Evolutionary conservation across 2,888 invertebrate species (phyloP), one percentile per base, ranked within the genome.

Genomic region (Autographa gamma): DNA sequence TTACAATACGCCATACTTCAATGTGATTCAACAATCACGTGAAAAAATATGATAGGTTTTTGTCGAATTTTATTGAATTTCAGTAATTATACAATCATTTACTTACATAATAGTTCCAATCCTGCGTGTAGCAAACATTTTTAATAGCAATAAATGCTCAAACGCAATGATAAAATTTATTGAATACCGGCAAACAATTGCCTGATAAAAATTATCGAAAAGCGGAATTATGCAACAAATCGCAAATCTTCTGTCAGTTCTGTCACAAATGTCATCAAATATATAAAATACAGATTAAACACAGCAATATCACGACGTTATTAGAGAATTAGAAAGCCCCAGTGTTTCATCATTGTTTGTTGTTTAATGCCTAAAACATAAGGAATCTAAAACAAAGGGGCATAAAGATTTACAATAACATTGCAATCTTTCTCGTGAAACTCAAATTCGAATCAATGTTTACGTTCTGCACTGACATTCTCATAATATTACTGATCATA

Each of bases 71-170:
- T 5, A 6, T 19, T 14, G 2, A 43, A 48, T 54, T 32, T 32
- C 38, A 52, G 9, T 34, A 59, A 43, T 61, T 18, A 32, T 52
- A 34, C n/a, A 34, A 56, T 9, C 73, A 69, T 32, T 9, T 75
- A 88, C 85, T 89, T 89, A 93, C 93, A 91, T 79, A 68, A 90
- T 64, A 68, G 82, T 74, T 64, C 88, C 89, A 65, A 93, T 76
- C 75, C 83, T 88, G 43, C 91, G 89, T 43, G 88, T 73, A 65
- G 86, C 86, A 63, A 93, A 91, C 93, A 93, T 93, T 67, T 8
- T 82, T 7, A 52, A 73, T 61, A 25, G 63, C 54, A 70, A 38
- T 66, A 11, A 54, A 62, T 59, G 62, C 38, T 16, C n/a, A 76
- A 78, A 73, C 80, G 60, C 65, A 71, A 64, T 41, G 60, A 63